phyloP scores from a whole-genome alignment of 2,113 vertebrate genomes.

The Apeltes quadracus region DNA sequence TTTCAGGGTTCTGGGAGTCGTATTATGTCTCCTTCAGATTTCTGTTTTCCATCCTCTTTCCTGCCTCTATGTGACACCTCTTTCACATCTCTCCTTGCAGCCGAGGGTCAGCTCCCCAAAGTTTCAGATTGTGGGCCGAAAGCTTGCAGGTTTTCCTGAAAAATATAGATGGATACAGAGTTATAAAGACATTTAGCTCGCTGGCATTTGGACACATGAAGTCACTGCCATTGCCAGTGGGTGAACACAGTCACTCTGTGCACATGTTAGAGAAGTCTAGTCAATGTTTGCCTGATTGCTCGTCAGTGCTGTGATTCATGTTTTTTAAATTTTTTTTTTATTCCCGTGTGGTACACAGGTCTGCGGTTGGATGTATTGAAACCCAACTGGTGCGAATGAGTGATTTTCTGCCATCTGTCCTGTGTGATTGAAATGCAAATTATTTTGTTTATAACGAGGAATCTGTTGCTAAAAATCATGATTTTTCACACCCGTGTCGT shows the following conservation, averaged over 20 bases:
- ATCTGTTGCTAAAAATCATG: not conserved
- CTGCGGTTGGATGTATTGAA: not conserved
- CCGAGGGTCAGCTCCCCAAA: slow-evolving; percentile 17
- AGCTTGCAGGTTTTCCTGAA: not conserved
- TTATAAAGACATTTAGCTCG: not conserved
- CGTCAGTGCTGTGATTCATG: slow-evolving; percentile 16
- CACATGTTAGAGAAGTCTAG: slow-evolving; percentile 3
- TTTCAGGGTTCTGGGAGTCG: slow-evolving; percentile 11
- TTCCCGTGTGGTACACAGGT: not conserved
- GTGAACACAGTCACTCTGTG: slow-evolving; percentile 7
- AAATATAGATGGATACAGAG: not conserved
- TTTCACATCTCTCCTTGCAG: slow-evolving; percentile 19
- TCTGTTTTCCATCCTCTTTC: slow-evolving; percentile 37
- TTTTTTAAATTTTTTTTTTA: not conserved
- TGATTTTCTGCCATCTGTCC: not conserved
- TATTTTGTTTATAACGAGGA: not conserved
- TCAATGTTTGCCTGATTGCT: slow-evolving; percentile 44
- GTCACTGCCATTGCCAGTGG: not conserved
- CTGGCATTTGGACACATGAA: not conserved
- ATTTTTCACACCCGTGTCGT: not conserved
- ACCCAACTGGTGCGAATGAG: not conserved
- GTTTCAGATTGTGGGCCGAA: not conserved
- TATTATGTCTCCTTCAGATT: slow-evolving; percentile 30
- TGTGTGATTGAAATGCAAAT: not conserved
- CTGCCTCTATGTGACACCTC: slow-evolving; percentile 17